Base-by-base conservation (phyloP, 2,797 vertebrate species). In the Galaxias olidus region DNA sequence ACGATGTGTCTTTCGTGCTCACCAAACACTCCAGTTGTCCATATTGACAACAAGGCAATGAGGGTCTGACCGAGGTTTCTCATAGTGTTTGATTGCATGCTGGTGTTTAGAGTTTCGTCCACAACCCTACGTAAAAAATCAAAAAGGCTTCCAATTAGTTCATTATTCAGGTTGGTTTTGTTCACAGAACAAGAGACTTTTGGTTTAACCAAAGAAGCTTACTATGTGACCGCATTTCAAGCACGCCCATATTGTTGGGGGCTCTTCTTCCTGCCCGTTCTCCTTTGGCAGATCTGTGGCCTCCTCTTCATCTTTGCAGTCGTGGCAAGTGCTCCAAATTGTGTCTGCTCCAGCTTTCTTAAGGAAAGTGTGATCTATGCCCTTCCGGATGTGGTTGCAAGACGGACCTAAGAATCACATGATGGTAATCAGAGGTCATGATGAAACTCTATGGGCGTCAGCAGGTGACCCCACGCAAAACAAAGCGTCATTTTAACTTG, bases 201-300 rank as follows among this genome's bases (percentile, higher is more conserved):
- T 6, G 30, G 30, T 30, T 30, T 30, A 30, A 30, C 3, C 30
- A 30, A 30, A 51, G 15, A 41, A 56, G 57, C 90, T 86, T 92
- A 99, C 97, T 90, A 92, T 93, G 68, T 98, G 93, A 61, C 96
- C 96, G 74, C 97, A 99, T 90, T 96, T 98, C 71, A 98, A 90
- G 89, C 97, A 99, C 73, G 97, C 88, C 97, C 97, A 99, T 74
- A 96, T 64, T 0, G 83, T 74, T 49, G 85, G 73, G n/a, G 75
- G 61, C 74, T 92, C 93, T 1, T 48, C 19, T 4, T 68, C 80
- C n/a, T 85, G 80, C 13, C 77, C 67, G 0, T 73, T 10, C 2
- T 82, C 72, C 50, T 84, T 86, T 0, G 71, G 30, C 61, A 79
- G 73, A 10, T 82, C 79, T 58, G 88, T 74, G 42, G 76, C 54